Conservation (phyloP, 2,888 invertebrate species). For the Lepidochrysops patricia region DNA sequence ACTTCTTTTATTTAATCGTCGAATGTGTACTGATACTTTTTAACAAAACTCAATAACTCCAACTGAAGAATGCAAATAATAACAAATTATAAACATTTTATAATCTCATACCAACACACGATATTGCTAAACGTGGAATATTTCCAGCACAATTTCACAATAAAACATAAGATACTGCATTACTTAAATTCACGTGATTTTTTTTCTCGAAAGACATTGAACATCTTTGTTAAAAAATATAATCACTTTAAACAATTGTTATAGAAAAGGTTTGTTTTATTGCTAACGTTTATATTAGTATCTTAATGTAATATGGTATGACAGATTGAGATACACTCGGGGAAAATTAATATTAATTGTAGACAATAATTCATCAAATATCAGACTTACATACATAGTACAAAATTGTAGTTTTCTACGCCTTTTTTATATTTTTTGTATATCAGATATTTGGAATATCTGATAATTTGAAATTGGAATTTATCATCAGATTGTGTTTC, state of each 20-base stretch:
- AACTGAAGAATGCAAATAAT: slow-evolving; percentile 2
- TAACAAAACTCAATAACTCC: neutral
- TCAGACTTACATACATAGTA: no score
- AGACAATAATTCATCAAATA: neutral
- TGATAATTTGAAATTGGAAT: no score
- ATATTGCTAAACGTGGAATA: neutral
- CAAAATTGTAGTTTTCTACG: no score
- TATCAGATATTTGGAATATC: no score
- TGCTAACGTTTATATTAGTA: neutral
- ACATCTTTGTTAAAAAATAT: slow-evolving; percentile 5
- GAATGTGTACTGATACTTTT: slow-evolving; percentile 9
- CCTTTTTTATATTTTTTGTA: no score
- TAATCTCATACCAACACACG: neutral
- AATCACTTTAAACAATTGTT: slow-evolving; percentile 3
- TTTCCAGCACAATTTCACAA: neutral
- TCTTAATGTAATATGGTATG: neutral
- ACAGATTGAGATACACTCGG: neutral
- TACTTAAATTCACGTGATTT: neutral
- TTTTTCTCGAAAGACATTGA: neutral
- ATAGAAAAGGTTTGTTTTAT: slow-evolving; percentile 9
- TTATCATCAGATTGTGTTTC: no score
- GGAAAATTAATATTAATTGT: neutral
- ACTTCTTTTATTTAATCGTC: slow-evolving; percentile 11
- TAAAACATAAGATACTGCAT: neutral
- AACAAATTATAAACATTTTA: slow-evolving; percentile 5